phyloP scores from a whole-genome alignment of 1,140 invertebrate species.

The Pristionchus pacificus region DNA sequence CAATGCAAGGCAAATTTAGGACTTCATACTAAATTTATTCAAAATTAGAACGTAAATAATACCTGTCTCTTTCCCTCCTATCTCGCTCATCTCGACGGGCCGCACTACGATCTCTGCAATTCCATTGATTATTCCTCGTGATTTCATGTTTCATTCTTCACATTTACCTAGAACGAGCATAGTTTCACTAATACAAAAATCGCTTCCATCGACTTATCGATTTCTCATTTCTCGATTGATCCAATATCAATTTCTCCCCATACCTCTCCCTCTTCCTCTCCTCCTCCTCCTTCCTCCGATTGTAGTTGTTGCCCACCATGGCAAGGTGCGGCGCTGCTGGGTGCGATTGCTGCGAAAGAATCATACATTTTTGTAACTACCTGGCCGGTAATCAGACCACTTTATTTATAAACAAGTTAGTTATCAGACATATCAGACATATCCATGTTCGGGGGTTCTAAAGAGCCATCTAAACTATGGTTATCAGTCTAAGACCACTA shows the following conservation, averaged over 20 bases:
- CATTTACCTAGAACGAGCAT: no score
- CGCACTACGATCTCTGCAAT: neutral
- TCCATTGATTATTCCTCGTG: no score
- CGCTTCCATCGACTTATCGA: neutral
- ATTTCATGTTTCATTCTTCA: no score
- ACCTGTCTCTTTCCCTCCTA: neutral
- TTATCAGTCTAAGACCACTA: no score
- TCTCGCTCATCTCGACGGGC: neutral
- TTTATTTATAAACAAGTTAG: no score
- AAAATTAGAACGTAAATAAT: neutral
- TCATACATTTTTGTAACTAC: no score
- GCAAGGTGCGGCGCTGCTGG: constrained; percentile 46
- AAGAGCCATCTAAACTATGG: no score
- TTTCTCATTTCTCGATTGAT: constrained; percentile 67
- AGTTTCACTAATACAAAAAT: no score
- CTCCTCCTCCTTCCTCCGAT: constrained; percentile 41
- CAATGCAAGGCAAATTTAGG: neutral
- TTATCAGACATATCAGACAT: no score
- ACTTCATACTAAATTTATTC: neutral
- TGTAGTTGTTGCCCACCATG: constrained; percentile 48
- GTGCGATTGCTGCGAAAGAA: constrained; percentile 38
- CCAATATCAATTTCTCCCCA: constrained; percentile 67
- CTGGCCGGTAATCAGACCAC: no score
- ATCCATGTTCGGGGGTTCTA: no score
- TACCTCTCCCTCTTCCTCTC: constrained; percentile 21